Base-by-base conservation (phyloP, 2,888 invertebrate genomes). In the Drosophila anceps region DNA sequence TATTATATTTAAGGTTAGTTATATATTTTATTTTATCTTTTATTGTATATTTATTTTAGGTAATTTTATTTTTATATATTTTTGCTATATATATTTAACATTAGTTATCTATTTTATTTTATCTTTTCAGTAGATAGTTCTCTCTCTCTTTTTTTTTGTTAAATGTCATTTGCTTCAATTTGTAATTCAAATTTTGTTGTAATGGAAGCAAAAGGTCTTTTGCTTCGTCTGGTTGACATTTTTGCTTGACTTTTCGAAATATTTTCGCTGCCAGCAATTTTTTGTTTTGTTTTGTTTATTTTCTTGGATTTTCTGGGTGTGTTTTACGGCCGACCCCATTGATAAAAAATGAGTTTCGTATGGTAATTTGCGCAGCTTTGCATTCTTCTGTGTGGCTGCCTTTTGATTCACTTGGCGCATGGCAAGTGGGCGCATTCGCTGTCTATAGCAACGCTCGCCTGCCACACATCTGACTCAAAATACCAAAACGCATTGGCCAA, bases 201-300 rank as follows among this genome's bases (percentile, higher is more conserved):
- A 44, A 84, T 68, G 69, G 43, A 55, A 74, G 20, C 53, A 33
- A 50, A 41, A 43, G 54, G 50, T 50, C 54, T 64, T 33, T 39
- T 43, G 13, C 35, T n/a, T 31, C 24, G 64, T 71, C 64, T 75
- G 69, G 88, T 81, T 90, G 86, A 86, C 86, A 86, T 88, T 86
- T 90, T 90, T 86, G 71, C 54, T 82, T 88, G 86, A 84, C 89
- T 86, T 86, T 84, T 88, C 66, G 33, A 77, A 76, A 70, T 73
- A 76, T 70, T 80, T 81, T 53, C 50, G 53, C 55, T 62, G 35
- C n/a, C 35, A 50, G 66, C 68, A 78, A 58, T 69, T 77, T 69
- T 8, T 0, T 35, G 24, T 24, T 4, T 18, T 13, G 69, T 37
- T 18, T 61, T 63, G 37, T 60, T 61, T 67, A 24, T 48, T 65